These are phyloP conservation scores for Leptinotarsa haldemani DNA, from an alignment of 2,888 invertebrate species.

Conservation along the genomic window DNA sequence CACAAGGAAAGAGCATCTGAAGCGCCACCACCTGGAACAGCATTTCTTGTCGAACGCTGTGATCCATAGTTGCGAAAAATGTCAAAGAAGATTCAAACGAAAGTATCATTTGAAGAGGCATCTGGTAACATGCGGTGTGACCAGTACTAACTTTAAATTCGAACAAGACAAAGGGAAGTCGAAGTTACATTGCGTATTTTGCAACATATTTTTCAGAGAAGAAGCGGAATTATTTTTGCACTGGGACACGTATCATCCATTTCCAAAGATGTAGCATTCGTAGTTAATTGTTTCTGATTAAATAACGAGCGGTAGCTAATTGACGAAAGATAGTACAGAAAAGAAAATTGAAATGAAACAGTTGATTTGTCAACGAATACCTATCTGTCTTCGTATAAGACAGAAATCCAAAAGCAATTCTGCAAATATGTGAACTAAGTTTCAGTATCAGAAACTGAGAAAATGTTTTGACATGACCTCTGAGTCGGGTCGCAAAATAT, in stretches of 20 bases:
- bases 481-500: no score
- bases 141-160: neutral
- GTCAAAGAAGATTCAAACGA: slow-evolving; percentile 38
- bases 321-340: neutral
- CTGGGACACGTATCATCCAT: slow-evolving; percentile 33
- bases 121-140: slow-evolving; percentile 13
- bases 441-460: no score
- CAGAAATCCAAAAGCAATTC: no score
- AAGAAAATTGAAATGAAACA: neutral
- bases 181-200: slow-evolving; percentile 31
- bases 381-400: no score
- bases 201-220: slow-evolving; percentile 28
- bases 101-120: slow-evolving; percentile 65
- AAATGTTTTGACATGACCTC: no score
- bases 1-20: slow-evolving; percentile 35
- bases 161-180: neutral
- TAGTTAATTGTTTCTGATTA: neutral
- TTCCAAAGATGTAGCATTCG: slow-evolving; percentile 18
- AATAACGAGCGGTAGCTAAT: neutral
- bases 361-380: neutral
- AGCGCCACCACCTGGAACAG: slow-evolving; percentile 34
- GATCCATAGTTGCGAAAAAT: slow-evolving; percentile 33
- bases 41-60: slow-evolving; percentile 7
- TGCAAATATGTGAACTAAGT: no score
- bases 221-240: slow-evolving; percentile 31